A percentile compares a stretch with the other conserved stretches of the same genome.
phyloP scores from a whole-genome alignment of 2,113 vertebrate species.

The Brachyistius frenatus region DNA sequence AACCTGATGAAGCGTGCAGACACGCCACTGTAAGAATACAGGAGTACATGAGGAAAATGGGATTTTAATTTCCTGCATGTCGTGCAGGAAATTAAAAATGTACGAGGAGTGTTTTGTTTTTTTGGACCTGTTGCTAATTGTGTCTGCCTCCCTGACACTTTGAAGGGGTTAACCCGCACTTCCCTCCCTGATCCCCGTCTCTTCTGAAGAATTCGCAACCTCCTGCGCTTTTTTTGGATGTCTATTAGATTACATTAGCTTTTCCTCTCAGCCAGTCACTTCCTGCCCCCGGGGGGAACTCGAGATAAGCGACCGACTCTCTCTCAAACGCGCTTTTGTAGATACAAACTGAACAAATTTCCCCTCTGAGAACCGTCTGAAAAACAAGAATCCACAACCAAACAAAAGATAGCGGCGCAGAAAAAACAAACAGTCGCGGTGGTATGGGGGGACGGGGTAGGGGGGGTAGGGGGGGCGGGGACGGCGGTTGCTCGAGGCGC shows the following conservation, averaged over 20 bases:
- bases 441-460: slow-evolving; percentile 28
- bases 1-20: not conserved
- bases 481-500: slow-evolving; percentile 39
- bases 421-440: slow-evolving; percentile 63
- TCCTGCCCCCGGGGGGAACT: slow-evolving; percentile 71
- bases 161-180: slow-evolving; percentile 45
- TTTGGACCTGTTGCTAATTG: slow-evolving; percentile 46
- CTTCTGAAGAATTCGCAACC: slow-evolving; percentile 49
- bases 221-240: slow-evolving; percentile 49
- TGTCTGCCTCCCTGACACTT: slow-evolving; percentile 17
- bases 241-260: slow-evolving; percentile 74
- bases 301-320: slow-evolving; percentile 70
- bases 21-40: not conserved
- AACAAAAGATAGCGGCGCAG: slow-evolving; percentile 62
- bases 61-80: slow-evolving; percentile 30
- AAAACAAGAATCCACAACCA: slow-evolving; percentile 64
- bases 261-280: slow-evolving; percentile 70
- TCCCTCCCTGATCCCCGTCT: slow-evolving; percentile 28
- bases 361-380: slow-evolving; percentile 51
- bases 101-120: not conserved
- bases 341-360: slow-evolving; percentile 71
- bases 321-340: slow-evolving; percentile 68
- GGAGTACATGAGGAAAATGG: not conserved
- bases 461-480: slow-evolving; percentile 37
- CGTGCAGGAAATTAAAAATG: not conserved